Conservation (phyloP, 2,113 vertebrate species). For the Clarias gariepinus region DNA sequence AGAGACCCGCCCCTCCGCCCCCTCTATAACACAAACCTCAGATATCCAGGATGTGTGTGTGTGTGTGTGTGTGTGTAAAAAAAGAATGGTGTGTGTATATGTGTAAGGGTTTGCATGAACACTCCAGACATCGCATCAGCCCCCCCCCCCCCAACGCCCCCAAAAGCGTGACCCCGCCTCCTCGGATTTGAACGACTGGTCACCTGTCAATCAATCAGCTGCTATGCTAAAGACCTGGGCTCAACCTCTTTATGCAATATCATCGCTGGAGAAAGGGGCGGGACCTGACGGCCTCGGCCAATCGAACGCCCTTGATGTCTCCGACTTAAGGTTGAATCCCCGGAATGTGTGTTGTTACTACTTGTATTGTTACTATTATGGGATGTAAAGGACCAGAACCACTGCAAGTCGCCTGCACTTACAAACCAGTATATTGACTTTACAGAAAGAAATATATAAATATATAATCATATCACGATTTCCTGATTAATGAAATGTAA, state of each 20-base stretch:
- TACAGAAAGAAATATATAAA: slow-evolving; percentile 15
- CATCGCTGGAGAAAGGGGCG: neutral
- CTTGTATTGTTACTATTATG: slow-evolving; percentile 14
- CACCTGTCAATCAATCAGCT: slow-evolving; percentile 45
- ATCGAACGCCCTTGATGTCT: neutral
- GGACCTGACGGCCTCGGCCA: slow-evolving; percentile 11
- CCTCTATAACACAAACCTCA: slow-evolving; percentile 63
- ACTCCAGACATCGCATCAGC: too few species aligned
- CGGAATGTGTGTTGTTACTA: neutral
- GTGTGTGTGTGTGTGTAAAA: neutral
- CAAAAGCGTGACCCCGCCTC: neutral
- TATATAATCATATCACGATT: too few species aligned
- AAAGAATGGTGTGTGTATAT: neutral
- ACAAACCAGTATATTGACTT: slow-evolving; percentile 20
- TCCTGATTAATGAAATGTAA: neutral
- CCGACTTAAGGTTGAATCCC: slow-evolving; percentile 22
- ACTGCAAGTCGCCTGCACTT: slow-evolving; percentile 44
- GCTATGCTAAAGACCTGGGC: neutral
- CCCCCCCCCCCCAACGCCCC: neutral
- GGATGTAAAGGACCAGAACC: slow-evolving; percentile 48
- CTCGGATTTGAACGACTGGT: slow-evolving; percentile 23
- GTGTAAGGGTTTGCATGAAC: neutral
- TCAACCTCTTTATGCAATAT: slow-evolving; percentile 34
- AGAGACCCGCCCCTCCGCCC: slow-evolving; percentile 72
- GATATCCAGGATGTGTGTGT: slow-evolving; percentile 1